Evolutionary conservation across 2,797 vertebrate genomes (phyloP), one percentile per base, ranked within the genome.

Genomic region (Tokudaia muenninki): DNA sequence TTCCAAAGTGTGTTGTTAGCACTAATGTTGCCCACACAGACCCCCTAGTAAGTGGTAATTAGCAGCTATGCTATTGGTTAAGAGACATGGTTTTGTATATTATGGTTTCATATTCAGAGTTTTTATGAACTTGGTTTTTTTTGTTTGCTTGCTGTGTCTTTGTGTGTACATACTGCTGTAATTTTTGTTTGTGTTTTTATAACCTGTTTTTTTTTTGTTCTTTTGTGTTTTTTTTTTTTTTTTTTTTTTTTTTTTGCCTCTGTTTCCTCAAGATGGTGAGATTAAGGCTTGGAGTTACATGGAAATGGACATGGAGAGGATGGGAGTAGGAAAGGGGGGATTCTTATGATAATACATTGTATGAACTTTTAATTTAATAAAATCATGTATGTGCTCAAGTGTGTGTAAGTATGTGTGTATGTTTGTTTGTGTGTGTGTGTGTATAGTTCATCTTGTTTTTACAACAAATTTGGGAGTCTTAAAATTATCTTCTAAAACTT

Each of bases 301-400:
- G 26, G 26, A 29, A 41, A 55, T 10, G 3, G 0, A 65, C 6
- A 1, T 31, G 3, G 17, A 6, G 17, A 83, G 7, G 0, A 65
- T 47, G 3, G 16, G 3, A 44, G 2, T 44, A 21, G 24, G 14
- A 3, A 22, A 26, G 22, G 22, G 7, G 2, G 8, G 31, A 84
- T 3, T 34, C 8, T 65, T 10, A 8, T 47, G 31, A 47, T 5
- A 65, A 13, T 65, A 47, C 22, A 12, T 63, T 4, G 5, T 26
- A 47, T 63, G 61, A 47, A 44, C 6, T 47, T 75, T 31, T 57
- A 47, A 44, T 83, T 84, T 16, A 63, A 65, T 34, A 34, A 84
- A 84, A 84, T 77, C 29, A 7, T 47, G 2, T 75, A 26, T 47
- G 1, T 47, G 26, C 34, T 17, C 34, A 70, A 8, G 16, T n/a